These are phyloP conservation scores for Calcarius lapponicus DNA, from an alignment of 2,797 vertebrate species.

Conservation along the genomic window DNA sequence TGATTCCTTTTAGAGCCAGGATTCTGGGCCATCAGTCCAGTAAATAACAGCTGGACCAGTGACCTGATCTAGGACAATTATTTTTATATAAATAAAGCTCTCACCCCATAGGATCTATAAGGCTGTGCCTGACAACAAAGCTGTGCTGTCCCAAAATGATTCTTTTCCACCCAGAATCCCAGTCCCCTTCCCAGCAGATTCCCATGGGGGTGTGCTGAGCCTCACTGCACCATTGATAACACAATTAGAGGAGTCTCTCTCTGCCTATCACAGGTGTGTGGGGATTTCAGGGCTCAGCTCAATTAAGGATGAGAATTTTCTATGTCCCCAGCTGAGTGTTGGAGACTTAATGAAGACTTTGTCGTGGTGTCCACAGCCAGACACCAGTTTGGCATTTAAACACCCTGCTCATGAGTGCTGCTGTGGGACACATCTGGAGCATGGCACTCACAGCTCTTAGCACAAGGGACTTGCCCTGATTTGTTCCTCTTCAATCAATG, in stretches of 20 bases:
- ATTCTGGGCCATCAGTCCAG: not conserved
- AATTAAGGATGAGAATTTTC: not conserved
- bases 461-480: not conserved
- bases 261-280: not conserved
- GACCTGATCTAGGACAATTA: not conserved
- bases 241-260: not conserved
- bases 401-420: not conserved
- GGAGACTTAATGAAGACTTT: not conserved
- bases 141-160: not conserved
- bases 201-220: not conserved
- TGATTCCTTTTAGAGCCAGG: not conserved
- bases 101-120: not conserved
- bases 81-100: not conserved
- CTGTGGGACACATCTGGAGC: not conserved
- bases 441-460: not conserved
- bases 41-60: not conserved
- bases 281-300: constrained; percentile 1
- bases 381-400: not conserved
- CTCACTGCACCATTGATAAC: not conserved
- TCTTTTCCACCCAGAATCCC: not conserved
- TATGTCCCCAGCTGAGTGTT: not conserved
- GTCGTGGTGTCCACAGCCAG: not conserved
- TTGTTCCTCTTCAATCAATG: not conserved
- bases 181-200: not conserved
- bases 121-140: not conserved